phyloP scores from a whole-genome alignment of 2,888 invertebrate genomes.

The Chelonus formosanus region DNA sequence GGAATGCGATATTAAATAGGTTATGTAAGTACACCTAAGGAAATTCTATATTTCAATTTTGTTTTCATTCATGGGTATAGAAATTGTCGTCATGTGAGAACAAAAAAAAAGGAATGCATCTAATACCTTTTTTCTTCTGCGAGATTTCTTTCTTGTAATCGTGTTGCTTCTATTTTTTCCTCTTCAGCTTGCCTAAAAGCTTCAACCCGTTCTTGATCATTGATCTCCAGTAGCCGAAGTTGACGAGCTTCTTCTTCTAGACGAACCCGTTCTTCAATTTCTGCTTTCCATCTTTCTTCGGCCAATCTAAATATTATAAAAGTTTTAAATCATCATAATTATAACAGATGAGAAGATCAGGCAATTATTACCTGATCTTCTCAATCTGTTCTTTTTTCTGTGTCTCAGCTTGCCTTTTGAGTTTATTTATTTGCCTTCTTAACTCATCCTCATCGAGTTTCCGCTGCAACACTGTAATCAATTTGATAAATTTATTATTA shows the following conservation, averaged over 20 bases:
- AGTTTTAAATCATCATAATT: conserved; percentile 20
- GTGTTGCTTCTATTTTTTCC: conserved; percentile 61
- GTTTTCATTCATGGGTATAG: too few relatives aligned
- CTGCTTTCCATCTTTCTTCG: conserved; percentile 56
- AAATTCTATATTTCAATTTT: too few relatives aligned
- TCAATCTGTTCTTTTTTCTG: conserved; percentile 42
- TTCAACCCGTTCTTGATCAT: conserved; percentile 67
- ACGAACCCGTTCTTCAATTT: conserved; percentile 54
- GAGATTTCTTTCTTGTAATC: conserved; percentile 66
- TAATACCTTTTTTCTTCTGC: conserved; percentile 41
- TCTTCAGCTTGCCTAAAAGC: conserved; percentile 67
- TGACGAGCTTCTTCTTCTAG: conserved; percentile 62
- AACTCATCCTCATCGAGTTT: conserved; percentile 45
- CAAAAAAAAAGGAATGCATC: too few relatives aligned
- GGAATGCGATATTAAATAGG: too few relatives aligned
- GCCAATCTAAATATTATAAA: conserved; percentile 46
- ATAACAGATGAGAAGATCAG: conserved; percentile 41
- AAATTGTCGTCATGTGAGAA: too few relatives aligned
- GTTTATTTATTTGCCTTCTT: conserved; percentile 44
- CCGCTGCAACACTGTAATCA: conserved; percentile 43
- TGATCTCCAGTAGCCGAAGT: conserved; percentile 67
- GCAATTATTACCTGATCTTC: conserved; percentile 43
- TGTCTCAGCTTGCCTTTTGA: conserved; percentile 45
- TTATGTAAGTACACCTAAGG: too few relatives aligned
- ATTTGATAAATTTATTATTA: too few relatives aligned